Conservation (phyloP, 2,888 invertebrate genomes). For the Callimorpha dominula region DNA sequence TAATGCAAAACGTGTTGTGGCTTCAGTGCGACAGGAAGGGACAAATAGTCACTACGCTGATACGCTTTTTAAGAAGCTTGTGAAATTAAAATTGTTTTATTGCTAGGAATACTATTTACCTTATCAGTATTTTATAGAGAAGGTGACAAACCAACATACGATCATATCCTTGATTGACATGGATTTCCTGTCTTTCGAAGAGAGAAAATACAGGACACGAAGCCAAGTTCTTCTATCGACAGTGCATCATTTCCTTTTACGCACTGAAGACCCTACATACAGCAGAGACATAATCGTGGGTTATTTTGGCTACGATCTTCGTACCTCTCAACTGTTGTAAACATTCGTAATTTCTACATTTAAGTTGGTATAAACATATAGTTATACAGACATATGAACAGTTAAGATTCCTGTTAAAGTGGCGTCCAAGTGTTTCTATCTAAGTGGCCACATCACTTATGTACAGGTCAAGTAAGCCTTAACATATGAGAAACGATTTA, state of each 20-base stretch:
- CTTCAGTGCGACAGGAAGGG: background rate
- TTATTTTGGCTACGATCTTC: background rate
- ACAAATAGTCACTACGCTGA: background rate
- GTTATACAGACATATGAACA: background rate
- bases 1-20: slow-evolving; percentile 64
- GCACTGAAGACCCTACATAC: too few species aligned
- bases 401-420: slow-evolving; percentile 22
- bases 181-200: too few species aligned
- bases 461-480: slow-evolving; percentile 28
- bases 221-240: too few species aligned
- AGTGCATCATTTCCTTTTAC: too few species aligned
- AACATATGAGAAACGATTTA: slow-evolving; percentile 42
- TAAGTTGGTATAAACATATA: background rate
- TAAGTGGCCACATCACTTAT: slow-evolving; percentile 29
- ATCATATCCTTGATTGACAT: too few species aligned
- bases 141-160: background rate
- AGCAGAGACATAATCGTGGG: too few species aligned
- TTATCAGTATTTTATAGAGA: background rate
- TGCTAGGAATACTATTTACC: background rate
- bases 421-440: slow-evolving; percentile 10
- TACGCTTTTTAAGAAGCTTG: background rate
- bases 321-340: background rate
- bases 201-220: too few species aligned
- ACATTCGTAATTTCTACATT: background rate
- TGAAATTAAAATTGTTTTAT: background rate